Base-by-base conservation (phyloP, 2,113 vertebrate genomes). In the Cacatua alba region DNA sequence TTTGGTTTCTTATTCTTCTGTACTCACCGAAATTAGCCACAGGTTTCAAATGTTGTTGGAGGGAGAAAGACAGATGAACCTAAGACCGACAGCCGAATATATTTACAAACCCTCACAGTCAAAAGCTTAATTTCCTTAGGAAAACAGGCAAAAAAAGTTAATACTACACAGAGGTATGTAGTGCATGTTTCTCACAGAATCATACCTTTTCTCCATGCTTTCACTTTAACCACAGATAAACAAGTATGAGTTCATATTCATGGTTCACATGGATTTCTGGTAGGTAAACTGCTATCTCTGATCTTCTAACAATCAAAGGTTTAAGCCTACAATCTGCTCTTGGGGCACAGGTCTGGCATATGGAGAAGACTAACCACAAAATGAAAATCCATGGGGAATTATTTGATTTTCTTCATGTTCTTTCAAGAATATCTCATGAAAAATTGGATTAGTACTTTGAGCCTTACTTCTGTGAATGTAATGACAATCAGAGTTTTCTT, bases 401-500 rank as follows among this genome's bases (percentile, higher is more conserved):
- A 48, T 14, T 75, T 55, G 3, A 72, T 90, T 88, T 88, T 72
- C 51, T 80, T 68, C 55, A 80, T 74, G 26, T 57, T 76, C 62
- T 80, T 95, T 70, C 65, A 82, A 84, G 64, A 79, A 19, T 24
- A 68, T 57, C 69, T 90, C 3, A 6, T 26, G 39, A 95, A 88
- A 86, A 93, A 92, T 3, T 63, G 72, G 77, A 82, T 92, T 78
- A 91, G 82, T 55, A 33, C 65, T 94, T 81, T 33, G 29, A 93
- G 64, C 29, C 21, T 90, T 39, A 10, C 33, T 94, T 60, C 57
- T 63, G 19, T 74, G 63, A 69, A 74, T 6, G 39, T 65, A 82
- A 93, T 17, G 46, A 71, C 10, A 15, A 76, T 57, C 1, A 4
- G 41, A 78, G 59, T 79, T 43, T 55, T 29, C 84, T 88, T 90